phyloP scores from a whole-genome alignment of 1,140 invertebrate genomes.

The Meloidogyne chitwoodi region DNA sequence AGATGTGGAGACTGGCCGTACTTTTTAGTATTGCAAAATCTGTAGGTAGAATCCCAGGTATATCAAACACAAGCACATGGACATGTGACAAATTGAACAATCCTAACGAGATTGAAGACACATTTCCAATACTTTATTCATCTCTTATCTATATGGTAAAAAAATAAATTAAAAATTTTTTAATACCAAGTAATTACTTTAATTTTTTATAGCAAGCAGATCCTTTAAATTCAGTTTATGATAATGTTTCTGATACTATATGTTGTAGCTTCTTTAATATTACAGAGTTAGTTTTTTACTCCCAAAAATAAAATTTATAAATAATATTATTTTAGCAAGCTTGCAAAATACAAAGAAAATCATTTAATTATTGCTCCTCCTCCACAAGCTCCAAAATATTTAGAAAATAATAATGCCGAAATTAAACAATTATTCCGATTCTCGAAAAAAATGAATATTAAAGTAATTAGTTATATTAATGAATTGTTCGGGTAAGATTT shows the following conservation, averaged over 20 bases:
- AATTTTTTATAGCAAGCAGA: neutral
- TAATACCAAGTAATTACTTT: too few relatives aligned
- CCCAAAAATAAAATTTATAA: neutral
- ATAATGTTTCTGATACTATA: neutral
- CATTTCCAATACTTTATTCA: neutral
- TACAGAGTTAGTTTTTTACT: neutral
- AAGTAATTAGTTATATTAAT: neutral
- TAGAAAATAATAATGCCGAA: neutral
- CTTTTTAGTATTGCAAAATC: too few relatives aligned
- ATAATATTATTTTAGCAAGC: neutral
- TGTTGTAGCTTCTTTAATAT: neutral
- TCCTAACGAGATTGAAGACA: neutral
- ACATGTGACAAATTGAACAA: neutral
- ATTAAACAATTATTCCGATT: neutral
- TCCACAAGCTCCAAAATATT: neutral
- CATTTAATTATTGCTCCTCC: neutral
- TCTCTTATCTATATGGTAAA: neutral
- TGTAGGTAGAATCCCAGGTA: too few relatives aligned
- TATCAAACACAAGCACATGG: too few relatives aligned
- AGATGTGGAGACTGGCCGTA: neutral
- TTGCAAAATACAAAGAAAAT: neutral
- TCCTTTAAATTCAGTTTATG: neutral
- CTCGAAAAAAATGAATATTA: neutral
- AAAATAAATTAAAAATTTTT: neutral
- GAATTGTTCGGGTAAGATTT: neutral